These are phyloP conservation scores for Clupea harengus DNA, from an alignment of 2,113 vertebrate species.

Conservation along the genomic window DNA sequence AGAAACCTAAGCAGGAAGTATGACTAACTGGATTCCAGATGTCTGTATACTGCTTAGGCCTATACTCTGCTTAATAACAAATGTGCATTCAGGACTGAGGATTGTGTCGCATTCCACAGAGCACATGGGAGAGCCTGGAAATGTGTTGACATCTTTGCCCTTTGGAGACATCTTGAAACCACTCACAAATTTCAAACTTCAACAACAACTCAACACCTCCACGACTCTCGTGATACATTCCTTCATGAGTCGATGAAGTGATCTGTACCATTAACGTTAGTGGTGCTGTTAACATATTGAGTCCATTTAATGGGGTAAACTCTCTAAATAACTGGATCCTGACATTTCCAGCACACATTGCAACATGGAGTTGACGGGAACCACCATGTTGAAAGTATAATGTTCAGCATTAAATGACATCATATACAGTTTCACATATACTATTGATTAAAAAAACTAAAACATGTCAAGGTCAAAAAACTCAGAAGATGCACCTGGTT, in stretches of 20 bases:
- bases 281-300: neutral
- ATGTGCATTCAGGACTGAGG: conserved; percentile 28
- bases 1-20: neutral
- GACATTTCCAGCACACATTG: neutral
- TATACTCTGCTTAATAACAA: conserved; percentile 29
- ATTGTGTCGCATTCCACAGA: conserved; percentile 22
- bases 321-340: neutral
- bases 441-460: neutral
- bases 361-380: neutral
- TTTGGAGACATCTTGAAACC: conserved; percentile 22
- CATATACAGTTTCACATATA: neutral
- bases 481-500: neutral
- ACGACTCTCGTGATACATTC: neutral
- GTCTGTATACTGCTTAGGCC: neutral
- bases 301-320: neutral
- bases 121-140: neutral
- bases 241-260: neutral
- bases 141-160: conserved; percentile 6
- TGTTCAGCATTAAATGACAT: neutral
- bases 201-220: conserved; percentile 18
- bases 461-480: neutral
- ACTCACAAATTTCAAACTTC: neutral
- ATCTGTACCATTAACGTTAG: neutral
- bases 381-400: neutral
- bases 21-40: conserved; percentile 11